Evolutionary conservation across 1,140 invertebrate species (phyloP).

Genomic region (Zaprionus lachaisei): DNA sequence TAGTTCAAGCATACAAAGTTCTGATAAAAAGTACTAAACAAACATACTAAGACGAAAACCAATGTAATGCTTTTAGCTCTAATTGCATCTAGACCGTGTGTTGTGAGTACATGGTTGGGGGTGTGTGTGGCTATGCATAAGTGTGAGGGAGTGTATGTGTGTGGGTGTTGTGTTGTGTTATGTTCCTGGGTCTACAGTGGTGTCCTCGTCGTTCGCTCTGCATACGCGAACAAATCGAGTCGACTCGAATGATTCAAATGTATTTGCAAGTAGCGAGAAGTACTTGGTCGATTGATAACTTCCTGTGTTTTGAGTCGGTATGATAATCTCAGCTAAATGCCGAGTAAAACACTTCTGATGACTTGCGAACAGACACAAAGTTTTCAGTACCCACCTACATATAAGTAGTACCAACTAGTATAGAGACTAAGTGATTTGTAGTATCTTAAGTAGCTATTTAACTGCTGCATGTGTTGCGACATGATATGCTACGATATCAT

Average conservation of each 20-base stretch:
- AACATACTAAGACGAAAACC: slow-evolving; percentile 55
- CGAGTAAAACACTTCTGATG: not conserved
- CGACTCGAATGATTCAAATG: slow-evolving; percentile 14
- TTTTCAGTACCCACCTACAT: slow-evolving; percentile 12
- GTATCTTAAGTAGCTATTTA: slow-evolving; percentile 26
- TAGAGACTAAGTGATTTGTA: slow-evolving; percentile 39
- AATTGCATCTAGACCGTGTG: slow-evolving; percentile 40
- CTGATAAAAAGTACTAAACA: slow-evolving; percentile 38
- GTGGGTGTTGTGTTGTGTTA: slow-evolving; percentile 11
- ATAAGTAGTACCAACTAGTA: slow-evolving; percentile 27
- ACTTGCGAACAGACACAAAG: not conserved
- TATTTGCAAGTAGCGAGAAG: not conserved
- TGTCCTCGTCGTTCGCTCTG: not conserved
- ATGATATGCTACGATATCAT: slow-evolving; percentile 24
- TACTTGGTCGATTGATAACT: not conserved
- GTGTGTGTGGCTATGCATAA: slow-evolving; percentile 1
- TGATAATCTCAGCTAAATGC: not conserved
- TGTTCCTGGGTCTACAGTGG: slow-evolving; percentile 16
- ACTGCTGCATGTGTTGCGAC: slow-evolving; percentile 23
- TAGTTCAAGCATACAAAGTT: slow-evolving; percentile 31
- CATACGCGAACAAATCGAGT: not conserved
- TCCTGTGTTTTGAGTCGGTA: not conserved
- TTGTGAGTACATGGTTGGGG: not conserved
- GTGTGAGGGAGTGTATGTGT: slow-evolving; percentile 9
- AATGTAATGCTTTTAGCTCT: slow-evolving; percentile 59